A percentile compares a stretch with the other conserved stretches of the same genome.
Conservation (phyloP, 2,797 vertebrate genomes). For the Pyrocephalus nanus region DNA sequence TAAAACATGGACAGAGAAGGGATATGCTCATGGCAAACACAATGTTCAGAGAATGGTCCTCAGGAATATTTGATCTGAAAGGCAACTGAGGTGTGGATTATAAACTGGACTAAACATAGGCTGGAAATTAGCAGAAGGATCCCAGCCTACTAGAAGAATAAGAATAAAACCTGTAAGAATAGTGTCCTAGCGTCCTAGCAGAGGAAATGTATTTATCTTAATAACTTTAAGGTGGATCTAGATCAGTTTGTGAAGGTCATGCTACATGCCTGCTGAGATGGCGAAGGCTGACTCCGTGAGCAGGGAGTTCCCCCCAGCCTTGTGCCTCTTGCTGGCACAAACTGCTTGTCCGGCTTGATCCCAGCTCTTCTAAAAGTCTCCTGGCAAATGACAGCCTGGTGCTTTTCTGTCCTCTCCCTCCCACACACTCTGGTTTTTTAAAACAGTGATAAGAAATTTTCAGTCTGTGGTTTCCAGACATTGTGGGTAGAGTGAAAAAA, state of each 20-base stretch:
- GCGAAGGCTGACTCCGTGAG: neutral
- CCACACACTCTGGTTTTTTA: neutral
- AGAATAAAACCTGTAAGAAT: neutral
- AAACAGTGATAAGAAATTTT: neutral
- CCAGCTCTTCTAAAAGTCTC: neutral
- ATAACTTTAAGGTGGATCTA: neutral
- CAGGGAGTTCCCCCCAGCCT: fast-evolving
- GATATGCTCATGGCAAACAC: neutral
- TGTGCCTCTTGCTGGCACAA: neutral
- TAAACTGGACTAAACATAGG: neutral
- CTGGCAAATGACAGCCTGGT: neutral
- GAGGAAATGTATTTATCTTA: neutral
- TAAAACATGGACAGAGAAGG: neutral
- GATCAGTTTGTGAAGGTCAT: neutral
- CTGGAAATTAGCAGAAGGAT: neutral
- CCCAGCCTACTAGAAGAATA: neutral
- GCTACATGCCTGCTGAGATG: neutral
- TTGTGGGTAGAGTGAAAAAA: neutral
- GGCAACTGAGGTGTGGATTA: neutral
- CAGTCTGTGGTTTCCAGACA: neutral
- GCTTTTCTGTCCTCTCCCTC: neutral
- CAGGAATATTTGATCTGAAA: neutral
- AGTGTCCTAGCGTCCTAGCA: neutral
- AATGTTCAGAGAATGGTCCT: neutral
- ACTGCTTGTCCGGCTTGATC: neutral